A percentile compares a stretch with the other conserved stretches of the same genome.
Conservation (phyloP, 2,797 vertebrate species). For the Coreius guichenoti region DNA sequence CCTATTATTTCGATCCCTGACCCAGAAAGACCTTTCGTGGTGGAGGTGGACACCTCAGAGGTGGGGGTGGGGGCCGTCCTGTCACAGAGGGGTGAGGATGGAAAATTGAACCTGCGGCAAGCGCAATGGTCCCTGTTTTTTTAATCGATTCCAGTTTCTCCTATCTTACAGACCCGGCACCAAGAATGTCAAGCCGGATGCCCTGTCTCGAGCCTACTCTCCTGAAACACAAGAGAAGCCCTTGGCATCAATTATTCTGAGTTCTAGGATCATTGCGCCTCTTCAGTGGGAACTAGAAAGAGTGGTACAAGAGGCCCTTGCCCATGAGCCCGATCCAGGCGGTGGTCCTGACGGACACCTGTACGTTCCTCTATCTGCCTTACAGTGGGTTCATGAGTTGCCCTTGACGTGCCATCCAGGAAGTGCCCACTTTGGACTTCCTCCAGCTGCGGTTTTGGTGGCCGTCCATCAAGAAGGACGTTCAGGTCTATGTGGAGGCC, state of each 20-base stretch:
- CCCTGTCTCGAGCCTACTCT: no score
- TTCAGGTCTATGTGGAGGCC: neutral
- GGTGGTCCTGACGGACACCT: neutral
- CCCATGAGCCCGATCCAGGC: neutral
- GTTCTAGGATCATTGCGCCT: no score
- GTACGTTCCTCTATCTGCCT: neutral
- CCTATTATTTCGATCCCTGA: no score
- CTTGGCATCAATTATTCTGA: no score
- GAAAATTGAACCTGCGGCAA: no score
- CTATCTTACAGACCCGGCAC: no score
- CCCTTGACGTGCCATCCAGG: no score
- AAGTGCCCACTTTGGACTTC: neutral
- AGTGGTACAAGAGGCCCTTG: neutral
- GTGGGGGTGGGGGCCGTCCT: neutral
- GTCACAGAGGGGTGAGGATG: neutral
- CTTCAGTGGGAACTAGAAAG: no score
- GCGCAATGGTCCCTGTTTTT: neutral
- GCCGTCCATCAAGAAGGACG: neutral
- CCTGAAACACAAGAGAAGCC: no score
- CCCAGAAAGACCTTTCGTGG: neutral
- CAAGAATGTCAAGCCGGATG: no score
- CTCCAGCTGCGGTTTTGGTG: neutral
- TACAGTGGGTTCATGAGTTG: no score
- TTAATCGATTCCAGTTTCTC: no score
- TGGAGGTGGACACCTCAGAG: neutral